These are phyloP conservation scores for Myiagra hebetior DNA, from an alignment of 2,113 vertebrate genomes.

Conservation along the genomic window DNA sequence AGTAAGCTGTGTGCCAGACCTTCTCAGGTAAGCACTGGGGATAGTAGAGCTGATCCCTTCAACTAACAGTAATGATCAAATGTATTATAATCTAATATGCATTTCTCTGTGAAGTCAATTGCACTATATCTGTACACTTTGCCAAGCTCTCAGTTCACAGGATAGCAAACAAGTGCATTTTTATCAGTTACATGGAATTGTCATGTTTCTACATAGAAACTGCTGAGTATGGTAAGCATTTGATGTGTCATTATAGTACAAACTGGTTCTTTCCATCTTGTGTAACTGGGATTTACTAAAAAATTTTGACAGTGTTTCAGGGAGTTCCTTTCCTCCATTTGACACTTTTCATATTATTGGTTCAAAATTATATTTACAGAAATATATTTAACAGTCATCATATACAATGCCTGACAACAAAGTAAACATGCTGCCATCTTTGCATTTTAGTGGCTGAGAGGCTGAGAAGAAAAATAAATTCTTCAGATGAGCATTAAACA, in stretches of 20 bases:
- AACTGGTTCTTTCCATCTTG: background rate
- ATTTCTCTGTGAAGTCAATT: background rate
- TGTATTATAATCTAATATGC: background rate
- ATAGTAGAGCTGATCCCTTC: background rate
- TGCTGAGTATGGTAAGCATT: background rate
- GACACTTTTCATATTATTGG: background rate
- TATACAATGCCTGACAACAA: background rate
- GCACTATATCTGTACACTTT: background rate
- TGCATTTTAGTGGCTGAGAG: background rate
- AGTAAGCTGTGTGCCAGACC: background rate
- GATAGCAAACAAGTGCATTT: background rate
- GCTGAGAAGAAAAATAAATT: background rate
- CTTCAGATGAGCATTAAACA: background rate
- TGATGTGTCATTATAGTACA: background rate
- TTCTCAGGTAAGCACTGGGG: conserved; percentile 36
- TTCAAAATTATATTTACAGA: background rate
- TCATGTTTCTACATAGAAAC: background rate
- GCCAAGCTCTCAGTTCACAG: background rate
- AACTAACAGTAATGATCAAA: background rate
- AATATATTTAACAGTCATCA: background rate
- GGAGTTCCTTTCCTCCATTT: background rate
- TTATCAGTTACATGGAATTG: background rate
- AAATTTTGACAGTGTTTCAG: background rate
- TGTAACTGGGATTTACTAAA: background rate
- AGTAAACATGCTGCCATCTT: background rate